phyloP scores from a whole-genome alignment of 2,797 vertebrate genomes.

The Melanotaenia pygmaea region DNA sequence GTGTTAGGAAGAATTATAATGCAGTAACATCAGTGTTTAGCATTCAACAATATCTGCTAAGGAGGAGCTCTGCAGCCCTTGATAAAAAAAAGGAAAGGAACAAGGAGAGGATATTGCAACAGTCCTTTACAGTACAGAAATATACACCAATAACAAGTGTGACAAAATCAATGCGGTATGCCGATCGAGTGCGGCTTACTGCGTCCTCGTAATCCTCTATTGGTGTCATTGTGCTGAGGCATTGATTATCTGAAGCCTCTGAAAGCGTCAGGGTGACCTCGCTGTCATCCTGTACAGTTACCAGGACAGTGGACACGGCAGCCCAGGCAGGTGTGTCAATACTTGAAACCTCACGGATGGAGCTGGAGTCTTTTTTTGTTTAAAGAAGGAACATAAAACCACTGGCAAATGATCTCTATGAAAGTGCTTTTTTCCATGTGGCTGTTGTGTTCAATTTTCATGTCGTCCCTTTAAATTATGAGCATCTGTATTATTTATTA shows the following conservation, averaged over 20 bases:
- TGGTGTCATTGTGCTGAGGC: constrained; percentile 68
- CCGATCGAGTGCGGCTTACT: constrained; percentile 53
- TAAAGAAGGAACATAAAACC: constrained; percentile 18
- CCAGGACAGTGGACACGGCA: constrained; percentile 57
- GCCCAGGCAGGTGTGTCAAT: constrained; percentile 61
- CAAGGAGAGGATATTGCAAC: constrained; percentile 26
- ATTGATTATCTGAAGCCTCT: constrained; percentile 75
- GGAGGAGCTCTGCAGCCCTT: constrained; percentile 16
- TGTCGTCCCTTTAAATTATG: constrained; percentile 45
- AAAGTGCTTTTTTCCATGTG: constrained; percentile 20
- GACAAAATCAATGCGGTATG: constrained; percentile 71
- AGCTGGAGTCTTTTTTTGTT: constrained; percentile 25
- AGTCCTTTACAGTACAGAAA: constrained; percentile 43
- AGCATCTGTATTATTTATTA: constrained; percentile 32
- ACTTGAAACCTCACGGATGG: constrained; percentile 41
- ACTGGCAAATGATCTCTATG: background rate
- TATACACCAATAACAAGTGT: constrained; percentile 62
- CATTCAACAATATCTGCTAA: constrained; percentile 14
- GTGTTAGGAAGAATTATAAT: constrained; percentile 3
- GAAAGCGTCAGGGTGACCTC: constrained; percentile 66
- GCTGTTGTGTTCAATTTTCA: constrained; percentile 28
- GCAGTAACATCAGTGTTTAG: constrained; percentile 20
- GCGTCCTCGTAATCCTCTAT: constrained; percentile 71
- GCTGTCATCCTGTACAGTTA: constrained; percentile 53
- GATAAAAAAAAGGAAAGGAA: constrained; percentile 21